Base-by-base conservation (phyloP, 1,140 invertebrate species). In the Eumeta japonica region DNA sequence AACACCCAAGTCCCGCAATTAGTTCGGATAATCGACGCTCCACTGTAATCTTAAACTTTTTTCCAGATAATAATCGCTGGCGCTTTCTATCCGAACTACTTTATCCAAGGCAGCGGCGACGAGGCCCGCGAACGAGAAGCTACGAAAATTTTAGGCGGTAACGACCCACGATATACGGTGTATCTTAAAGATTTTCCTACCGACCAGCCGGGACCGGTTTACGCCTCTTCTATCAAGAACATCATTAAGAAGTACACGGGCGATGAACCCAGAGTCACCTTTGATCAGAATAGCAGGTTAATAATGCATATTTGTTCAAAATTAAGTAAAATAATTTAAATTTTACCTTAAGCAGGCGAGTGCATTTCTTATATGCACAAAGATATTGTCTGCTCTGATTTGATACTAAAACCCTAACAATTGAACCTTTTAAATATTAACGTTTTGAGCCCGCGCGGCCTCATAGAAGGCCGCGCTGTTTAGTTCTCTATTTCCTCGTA, bases 11-110 rank as follows among this genome's bases (percentile, higher is more conserved):
- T n/a, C n/a, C n/a, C n/a, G n/a, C n/a, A n/a, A n/a, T n/a, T n/a
- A n/a, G n/a, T n/a, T n/a, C n/a, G n/a, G n/a, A n/a, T n/a, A n/a
- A n/a, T n/a, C n/a, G n/a, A n/a, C n/a, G n/a, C n/a, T n/a, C n/a
- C n/a, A n/a, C n/a, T n/a, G n/a, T 34, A 11, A 13, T 38, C 24
- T 37, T n/a, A 17, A 12, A 12, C 16, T 13, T 36, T 18, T 43
- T 31, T 0, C 9, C 53, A 90, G 85, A 58, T 90, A 18, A 74
- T 86, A 2, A 67, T 90, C 18, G 83, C 84, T 42, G 88, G 86
- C 7, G 89, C 90, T 12, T 96, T 97, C 70, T 97, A 95, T 76
- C 94, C 94, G 0, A 85, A 95, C 62, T 96, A 91, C 59, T 97
- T 91, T 68, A 52, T 85, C 9, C 81, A 83, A 19, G 63, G 59